Base-by-base conservation (phyloP, 1,140 invertebrate species). In the Chironomus tepperi region DNA sequence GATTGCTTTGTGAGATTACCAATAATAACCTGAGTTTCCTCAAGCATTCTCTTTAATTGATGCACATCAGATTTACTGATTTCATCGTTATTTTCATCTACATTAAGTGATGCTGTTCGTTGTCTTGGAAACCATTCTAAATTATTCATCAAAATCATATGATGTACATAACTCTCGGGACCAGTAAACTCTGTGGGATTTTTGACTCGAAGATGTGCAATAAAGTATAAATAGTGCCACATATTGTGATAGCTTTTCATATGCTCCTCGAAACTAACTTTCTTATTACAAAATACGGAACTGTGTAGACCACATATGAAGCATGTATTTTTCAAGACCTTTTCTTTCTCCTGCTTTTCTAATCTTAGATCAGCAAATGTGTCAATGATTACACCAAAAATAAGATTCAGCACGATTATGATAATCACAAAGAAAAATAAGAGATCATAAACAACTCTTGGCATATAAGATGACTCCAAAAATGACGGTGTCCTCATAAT, bases 361-460 rank as follows among this genome's bases (percentile, higher is more conserved):
- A 93, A 96, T 86, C 98, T 93, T 74, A 99, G 87, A 86, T 99
- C 98, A 73, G 98, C 98, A 85, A 99, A 99, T 0, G 98, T 99
- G 83, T 99, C 98, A 80, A 99, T 99, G 83, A 99, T 99, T 73
- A 99, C 98, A 94, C 98, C 98, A 88, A 99, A 99, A 83, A 99
- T 99, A 34, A 99, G 88, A 85, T 99, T 99, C 76, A 99, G 86
- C 73, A 99, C 95, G 79, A 99, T 99, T 88, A 99, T 98, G 81
- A 99, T 99, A 76, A 99, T 94, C 78, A 99, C 93, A 86, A 99
- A 99, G 91, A 96, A 99, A 90, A 99, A 99, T 12, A 98, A 88
- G 70, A 99, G 84, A 85, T 99, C 98, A 83, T 99, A 99, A 43
- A 99, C 89, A 43, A 99, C 96, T 79, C 97, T 88, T 3, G 93